Base-by-base conservation (phyloP, 2,113 vertebrate genomes). In the Callipepla californica region DNA sequence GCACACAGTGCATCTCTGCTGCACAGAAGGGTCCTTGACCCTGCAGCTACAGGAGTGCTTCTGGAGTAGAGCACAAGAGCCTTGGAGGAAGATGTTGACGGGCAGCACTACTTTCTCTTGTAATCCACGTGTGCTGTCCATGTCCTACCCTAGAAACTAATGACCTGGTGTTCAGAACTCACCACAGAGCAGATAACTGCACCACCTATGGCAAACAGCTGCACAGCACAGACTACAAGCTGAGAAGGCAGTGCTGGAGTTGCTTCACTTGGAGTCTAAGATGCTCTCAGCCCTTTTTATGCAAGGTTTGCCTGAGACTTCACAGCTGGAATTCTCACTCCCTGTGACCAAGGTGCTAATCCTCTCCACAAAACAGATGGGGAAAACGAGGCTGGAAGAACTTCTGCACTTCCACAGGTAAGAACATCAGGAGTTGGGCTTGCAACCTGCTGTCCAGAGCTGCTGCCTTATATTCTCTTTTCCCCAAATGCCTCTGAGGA, bases 351-450 rank as follows among this genome's bases (percentile, higher is more conserved):
- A 40, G 45, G 13, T 17, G 13, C 15, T 21, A 30, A 53, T 45
- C 65, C 69, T 21, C 38, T 62, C 45, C 12, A 3, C 1, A 3
- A 0, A 3, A 26, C 0, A 34, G 38, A 26, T 34, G 26, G 58
- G 36, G 51, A 87, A 79, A 78, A 42, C 1, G 4, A 79, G 17
- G n/a, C 26, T 34, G 20, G 15, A 3, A 75, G 32, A 53, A 10
- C 8, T 34, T 6, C 1, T 22, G 13, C 19, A 8, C 28, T 51
- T 69, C 23, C 30, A 7, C 13, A 5, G 14, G 70, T n/a, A 10
- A 85, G 50, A 55, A 53, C 1, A 17, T 10, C 34, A 74, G 40
- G 14, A 51, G 47, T 36, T 22, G 59, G 53, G 55, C 38, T 38
- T 61, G 26, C 20, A 58, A 40, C 16, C 4, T 11, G 8, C 15